A percentile compares a stretch with the other conserved stretches of the same genome.
Evolutionary conservation across 2,797 vertebrate species (phyloP).

Genomic region (Cossypha caffra): DNA sequence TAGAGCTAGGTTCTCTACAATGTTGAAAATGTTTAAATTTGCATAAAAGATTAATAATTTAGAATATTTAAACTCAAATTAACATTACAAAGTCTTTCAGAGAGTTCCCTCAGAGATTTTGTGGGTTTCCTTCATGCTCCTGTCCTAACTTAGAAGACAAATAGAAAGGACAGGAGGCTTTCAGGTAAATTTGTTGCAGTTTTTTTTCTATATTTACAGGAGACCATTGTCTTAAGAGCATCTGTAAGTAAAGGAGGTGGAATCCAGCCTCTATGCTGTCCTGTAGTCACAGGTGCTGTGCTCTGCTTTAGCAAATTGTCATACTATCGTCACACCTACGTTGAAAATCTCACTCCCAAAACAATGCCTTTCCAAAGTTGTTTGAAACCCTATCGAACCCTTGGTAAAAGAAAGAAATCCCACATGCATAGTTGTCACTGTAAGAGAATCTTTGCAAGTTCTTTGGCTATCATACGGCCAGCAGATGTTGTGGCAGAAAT

Average conservation of each 20-base stretch:
- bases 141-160: background rate
- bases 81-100: background rate
- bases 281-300: background rate
- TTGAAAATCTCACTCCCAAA: background rate
- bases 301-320: background rate
- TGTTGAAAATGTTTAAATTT: background rate
- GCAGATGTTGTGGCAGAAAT: background rate
- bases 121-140: background rate
- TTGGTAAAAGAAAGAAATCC: background rate
- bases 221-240: background rate
- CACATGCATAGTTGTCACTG: background rate
- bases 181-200: background rate
- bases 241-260: background rate
- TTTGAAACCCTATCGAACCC: background rate
- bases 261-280: background rate
- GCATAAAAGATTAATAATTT: background rate
- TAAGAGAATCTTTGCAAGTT: background rate
- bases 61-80: background rate
- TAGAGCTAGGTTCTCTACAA: background rate
- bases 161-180: background rate
- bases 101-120: background rate
- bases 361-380: background rate
- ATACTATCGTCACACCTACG: background rate
- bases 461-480: accelerated
- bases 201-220: background rate